Conservation (phyloP, 2,888 invertebrate genomes). For the Phortica magna region DNA sequence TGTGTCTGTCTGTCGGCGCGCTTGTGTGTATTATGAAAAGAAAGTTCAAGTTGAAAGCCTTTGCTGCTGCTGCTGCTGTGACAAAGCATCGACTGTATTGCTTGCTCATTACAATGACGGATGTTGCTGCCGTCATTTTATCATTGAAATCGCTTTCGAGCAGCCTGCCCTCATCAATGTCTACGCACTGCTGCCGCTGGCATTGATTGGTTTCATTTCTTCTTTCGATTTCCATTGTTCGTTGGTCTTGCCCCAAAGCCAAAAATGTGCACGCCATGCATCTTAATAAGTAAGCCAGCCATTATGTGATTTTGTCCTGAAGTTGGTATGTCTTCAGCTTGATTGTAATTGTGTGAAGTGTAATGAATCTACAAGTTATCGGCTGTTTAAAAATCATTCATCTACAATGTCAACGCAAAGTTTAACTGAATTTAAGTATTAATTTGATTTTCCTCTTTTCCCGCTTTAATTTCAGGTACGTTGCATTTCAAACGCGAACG, state of each 20-base stretch:
- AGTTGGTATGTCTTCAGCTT: not conserved
- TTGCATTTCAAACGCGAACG: constrained; percentile 62
- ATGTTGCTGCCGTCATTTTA: not conserved
- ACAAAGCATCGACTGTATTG: not conserved
- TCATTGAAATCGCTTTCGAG: constrained; percentile 12
- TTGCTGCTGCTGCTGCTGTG: constrained; percentile 36
- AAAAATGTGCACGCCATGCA: not conserved
- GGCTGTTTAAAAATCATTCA: not conserved
- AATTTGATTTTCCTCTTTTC: constrained; percentile 22
- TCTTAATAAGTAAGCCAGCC: not conserved
- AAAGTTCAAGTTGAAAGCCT: constrained; percentile 41
- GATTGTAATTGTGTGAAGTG: not conserved
- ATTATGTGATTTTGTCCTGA: not conserved
- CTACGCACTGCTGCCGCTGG: constrained; percentile 2
- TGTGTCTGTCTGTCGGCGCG: not conserved
- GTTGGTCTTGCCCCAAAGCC: not conserved
- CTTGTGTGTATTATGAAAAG: not conserved
- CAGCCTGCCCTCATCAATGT: constrained; percentile 1
- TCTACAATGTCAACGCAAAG: not conserved
- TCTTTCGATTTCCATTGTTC: not conserved
- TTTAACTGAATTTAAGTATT: not conserved
- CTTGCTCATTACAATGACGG: constrained; percentile 35
- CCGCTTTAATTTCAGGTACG: constrained; percentile 63
- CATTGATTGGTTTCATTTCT: not conserved
- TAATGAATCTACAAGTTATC: no score